phyloP scores from a whole-genome alignment of 2,888 invertebrate species.

The Ormyrus rosae region DNA sequence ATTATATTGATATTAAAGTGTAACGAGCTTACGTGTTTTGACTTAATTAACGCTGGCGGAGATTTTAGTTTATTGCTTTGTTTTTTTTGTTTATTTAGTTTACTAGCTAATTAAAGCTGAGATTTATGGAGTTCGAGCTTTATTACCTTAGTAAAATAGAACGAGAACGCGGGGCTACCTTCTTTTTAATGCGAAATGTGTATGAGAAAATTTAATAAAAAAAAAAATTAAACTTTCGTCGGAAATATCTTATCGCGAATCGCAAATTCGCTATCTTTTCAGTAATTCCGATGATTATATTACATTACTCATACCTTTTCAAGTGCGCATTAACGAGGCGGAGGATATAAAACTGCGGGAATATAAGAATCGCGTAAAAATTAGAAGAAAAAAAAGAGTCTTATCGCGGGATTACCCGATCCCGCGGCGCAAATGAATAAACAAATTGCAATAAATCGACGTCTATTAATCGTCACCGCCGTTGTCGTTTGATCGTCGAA shows the following conservation, averaged over 20 bases:
- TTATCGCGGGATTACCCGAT: constrained; percentile 32
- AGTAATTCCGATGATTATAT: constrained; percentile 20
- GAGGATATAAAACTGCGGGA: too few species aligned
- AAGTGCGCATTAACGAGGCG: constrained; percentile 30
- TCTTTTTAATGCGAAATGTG: too few species aligned
- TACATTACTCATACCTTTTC: constrained; percentile 28
- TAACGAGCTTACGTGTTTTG: not conserved
- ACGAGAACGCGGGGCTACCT: too few species aligned
- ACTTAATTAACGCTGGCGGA: too few species aligned
- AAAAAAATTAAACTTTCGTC: too few species aligned
- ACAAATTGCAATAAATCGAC: constrained; percentile 38
- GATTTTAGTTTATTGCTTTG: not conserved
- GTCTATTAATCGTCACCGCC: not conserved
- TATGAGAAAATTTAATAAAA: too few species aligned
- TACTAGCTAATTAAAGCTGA: too few species aligned
- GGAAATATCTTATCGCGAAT: too few species aligned
- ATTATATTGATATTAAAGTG: not conserved
- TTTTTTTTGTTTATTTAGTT: too few species aligned
- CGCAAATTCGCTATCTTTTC: not conserved
- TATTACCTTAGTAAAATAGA: too few species aligned
- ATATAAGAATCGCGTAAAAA: not conserved
- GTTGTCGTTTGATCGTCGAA: not conserved
- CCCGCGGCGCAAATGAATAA: constrained; percentile 21
- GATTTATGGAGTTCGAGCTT: too few species aligned
- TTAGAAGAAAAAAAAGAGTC: constrained; percentile 1